Evolutionary conservation across 2,797 vertebrate genomes (phyloP).

Genomic region (Cryptoprocta ferox): DNA sequence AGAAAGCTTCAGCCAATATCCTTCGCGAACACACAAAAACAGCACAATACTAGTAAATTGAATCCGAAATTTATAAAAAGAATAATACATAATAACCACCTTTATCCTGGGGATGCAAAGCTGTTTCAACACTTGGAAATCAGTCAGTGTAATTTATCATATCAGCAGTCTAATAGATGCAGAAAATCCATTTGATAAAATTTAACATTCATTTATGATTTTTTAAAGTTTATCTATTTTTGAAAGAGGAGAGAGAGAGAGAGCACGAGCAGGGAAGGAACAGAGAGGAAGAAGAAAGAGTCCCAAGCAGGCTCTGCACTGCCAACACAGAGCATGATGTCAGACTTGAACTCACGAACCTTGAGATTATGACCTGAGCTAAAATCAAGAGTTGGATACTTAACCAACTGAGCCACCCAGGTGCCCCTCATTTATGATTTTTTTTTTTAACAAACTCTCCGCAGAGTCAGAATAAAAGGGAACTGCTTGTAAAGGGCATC

Average conservation of each 20-base stretch:
- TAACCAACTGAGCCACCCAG: too few species aligned
- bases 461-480: background rate
- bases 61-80: background rate
- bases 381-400: too few species aligned
- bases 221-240: background rate
- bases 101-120: background rate
- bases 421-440: background rate
- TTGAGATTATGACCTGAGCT: too few species aligned
- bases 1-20: background rate
- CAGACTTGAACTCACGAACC: too few species aligned
- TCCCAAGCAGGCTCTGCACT: too few species aligned
- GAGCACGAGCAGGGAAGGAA: too few species aligned
- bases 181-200: background rate
- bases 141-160: background rate
- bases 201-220: background rate
- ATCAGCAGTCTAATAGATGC: background rate
- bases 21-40: background rate
- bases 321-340: too few species aligned
- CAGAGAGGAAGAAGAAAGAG: too few species aligned
- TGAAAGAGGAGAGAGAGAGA: too few species aligned
- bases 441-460: background rate
- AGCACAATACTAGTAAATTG: background rate
- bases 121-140: background rate
- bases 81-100: background rate
- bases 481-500: background rate